Conservation (phyloP, 2,888 invertebrate genomes). For the Eubasilissa splendida region DNA sequence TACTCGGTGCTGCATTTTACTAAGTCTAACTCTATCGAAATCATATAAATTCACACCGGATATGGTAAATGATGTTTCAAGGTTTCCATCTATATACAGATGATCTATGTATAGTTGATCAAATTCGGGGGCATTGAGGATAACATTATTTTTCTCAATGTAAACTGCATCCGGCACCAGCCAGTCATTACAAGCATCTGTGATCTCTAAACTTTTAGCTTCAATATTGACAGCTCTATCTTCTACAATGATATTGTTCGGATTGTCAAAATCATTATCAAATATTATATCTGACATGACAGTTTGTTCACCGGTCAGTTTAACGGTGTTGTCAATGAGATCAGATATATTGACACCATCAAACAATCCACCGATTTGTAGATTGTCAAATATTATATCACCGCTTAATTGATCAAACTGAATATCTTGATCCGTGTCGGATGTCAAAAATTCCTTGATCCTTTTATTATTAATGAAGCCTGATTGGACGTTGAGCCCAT, state of each 20-base stretch:
- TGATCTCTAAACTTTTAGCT: conserved; percentile 63
- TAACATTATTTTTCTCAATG: conserved; percentile 54
- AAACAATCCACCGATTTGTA: conserved; percentile 65
- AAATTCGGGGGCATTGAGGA: conserved; percentile 59
- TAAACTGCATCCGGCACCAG: conserved; percentile 58
- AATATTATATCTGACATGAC: conserved; percentile 65
- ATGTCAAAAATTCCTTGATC: conserved; percentile 68
- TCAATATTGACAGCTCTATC: conserved; percentile 41
- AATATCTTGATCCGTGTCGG: conserved; percentile 69
- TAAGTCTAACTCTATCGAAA: conserved; percentile 62
- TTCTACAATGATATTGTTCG: conserved; percentile 27
- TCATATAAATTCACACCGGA: conserved; percentile 63
- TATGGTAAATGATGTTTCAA: conserved; percentile 62
- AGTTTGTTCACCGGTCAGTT: conserved; percentile 64
- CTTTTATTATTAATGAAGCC: conserved; percentile 67
- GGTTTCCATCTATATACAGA: conserved; percentile 63
- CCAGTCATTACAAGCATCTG: conserved; percentile 64
- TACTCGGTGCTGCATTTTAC: conserved; percentile 62
- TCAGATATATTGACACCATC: conserved; percentile 67
- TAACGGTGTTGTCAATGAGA: conserved; percentile 65
- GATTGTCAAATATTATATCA: conserved; percentile 66
- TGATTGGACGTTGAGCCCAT: conserved; percentile 65
- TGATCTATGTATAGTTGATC: conserved; percentile 61
- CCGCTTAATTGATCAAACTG: conserved; percentile 64
- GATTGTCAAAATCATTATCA: conserved; percentile 53